phyloP scores from a whole-genome alignment of 2,888 invertebrate species.

The Liposcelis brunnea region DNA sequence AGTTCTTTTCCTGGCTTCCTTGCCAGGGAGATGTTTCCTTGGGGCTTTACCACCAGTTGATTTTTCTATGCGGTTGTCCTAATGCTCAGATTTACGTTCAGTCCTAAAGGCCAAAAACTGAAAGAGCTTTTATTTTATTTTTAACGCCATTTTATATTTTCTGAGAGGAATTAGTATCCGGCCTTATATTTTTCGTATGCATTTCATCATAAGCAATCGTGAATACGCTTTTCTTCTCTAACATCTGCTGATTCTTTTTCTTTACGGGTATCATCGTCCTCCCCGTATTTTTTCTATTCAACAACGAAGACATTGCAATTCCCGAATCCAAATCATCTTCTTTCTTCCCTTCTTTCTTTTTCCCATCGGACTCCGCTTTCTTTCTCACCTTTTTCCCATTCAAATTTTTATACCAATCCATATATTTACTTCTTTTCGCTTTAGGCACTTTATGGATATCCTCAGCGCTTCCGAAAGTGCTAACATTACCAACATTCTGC shows the following conservation, averaged over 20 bases:
- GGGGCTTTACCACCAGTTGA: too few relatives aligned
- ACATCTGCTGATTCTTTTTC: slow-evolving; percentile 27
- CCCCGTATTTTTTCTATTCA: slow-evolving; percentile 10
- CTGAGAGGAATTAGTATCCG: slow-evolving; percentile 63
- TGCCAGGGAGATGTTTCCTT: too few relatives aligned
- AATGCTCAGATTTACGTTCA: too few relatives aligned
- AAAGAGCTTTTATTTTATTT: too few relatives aligned
- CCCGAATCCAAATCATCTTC: slow-evolving; percentile 62
- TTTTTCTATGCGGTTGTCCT: too few relatives aligned
- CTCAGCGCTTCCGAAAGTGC: not conserved
- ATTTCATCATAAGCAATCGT: slow-evolving; percentile 86
- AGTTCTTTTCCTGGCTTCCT: too few relatives aligned
- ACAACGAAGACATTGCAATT: slow-evolving; percentile 46
- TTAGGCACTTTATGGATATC: slow-evolving; percentile 22
- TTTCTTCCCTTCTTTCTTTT: slow-evolving; percentile 11
- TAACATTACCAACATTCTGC: not conserved
- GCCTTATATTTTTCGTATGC: slow-evolving; percentile 62
- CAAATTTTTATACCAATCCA: slow-evolving; percentile 53
- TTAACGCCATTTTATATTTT: slow-evolving; percentile 12
- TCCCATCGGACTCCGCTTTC: slow-evolving; percentile 9
- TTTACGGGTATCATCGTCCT: slow-evolving; percentile 9
- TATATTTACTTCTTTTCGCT: slow-evolving; percentile 39
- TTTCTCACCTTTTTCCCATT: slow-evolving; percentile 9
- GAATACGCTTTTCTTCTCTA: slow-evolving; percentile 81
- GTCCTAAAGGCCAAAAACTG: too few relatives aligned